These are phyloP conservation scores for Heliconius hermathena DNA, from an alignment of 1,140 invertebrate genomes.

Conservation along the genomic window DNA sequence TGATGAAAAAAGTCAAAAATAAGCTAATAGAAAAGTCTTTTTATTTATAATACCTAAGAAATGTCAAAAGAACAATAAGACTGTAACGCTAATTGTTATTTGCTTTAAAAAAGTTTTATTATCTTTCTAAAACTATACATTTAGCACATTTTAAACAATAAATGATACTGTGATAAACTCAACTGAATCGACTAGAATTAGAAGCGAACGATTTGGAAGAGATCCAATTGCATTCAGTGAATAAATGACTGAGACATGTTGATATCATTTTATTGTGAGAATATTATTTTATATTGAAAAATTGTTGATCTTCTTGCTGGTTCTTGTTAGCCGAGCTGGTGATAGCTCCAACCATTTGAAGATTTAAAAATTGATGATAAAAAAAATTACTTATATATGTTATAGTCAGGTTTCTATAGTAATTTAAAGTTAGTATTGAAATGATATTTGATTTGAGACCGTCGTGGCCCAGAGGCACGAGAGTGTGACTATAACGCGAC, in stretches of 20 bases:
- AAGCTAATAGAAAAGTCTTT: background rate
- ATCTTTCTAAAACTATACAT: background rate
- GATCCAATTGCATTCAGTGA: constrained; percentile 25
- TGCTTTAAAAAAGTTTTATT: background rate
- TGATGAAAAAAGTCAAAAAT: background rate
- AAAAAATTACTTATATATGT: no score
- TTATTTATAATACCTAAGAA: background rate
- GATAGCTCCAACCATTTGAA: no score
- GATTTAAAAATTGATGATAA: no score
- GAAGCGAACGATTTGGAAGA: constrained; percentile 30
- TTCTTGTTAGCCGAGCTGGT: no score
- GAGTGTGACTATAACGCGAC: no score
- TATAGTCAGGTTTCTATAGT: no score
- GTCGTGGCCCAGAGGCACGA: no score
- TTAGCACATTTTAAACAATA: background rate
- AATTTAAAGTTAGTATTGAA: no score
- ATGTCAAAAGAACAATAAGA: background rate
- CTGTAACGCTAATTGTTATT: background rate
- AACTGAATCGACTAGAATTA: constrained; percentile 27
- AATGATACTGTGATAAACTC: background rate
- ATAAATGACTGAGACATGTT: constrained; percentile 25
- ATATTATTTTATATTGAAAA: background rate
- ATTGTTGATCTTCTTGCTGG: no score
- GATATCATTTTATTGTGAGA: constrained; percentile 11
- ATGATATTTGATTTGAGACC: no score